These are phyloP conservation scores for Camelus bactrianus DNA, from an alignment of 2,113 vertebrate genomes.

Conservation along the genomic window DNA sequence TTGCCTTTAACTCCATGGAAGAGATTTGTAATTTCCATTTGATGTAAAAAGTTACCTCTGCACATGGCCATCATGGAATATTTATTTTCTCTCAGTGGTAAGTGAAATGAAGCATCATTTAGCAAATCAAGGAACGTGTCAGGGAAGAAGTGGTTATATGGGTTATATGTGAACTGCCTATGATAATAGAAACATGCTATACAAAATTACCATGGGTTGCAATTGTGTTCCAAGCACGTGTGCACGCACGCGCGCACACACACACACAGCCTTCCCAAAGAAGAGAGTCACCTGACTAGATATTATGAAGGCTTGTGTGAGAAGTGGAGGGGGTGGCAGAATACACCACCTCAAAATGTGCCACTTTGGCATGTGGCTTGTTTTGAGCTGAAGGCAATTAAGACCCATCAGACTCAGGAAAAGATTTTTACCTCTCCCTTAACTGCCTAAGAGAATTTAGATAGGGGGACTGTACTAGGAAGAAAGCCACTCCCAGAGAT, in stretches of 20 bases:
- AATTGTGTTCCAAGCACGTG: not conserved
- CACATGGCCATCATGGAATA: not conserved
- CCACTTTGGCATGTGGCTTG: not conserved
- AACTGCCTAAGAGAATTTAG: not conserved
- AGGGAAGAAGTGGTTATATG: not conserved
- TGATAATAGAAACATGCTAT: not conserved
- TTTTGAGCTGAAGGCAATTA: not conserved
- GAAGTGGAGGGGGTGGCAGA: not conserved
- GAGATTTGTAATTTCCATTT: not conserved
- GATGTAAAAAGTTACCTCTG: not conserved
- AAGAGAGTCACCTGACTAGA: not conserved
- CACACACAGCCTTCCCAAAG: not conserved
- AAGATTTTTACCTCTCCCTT: not conserved
- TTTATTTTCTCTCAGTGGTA: slow-evolving; percentile 40
- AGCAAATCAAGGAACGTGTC: slow-evolving; percentile 48
- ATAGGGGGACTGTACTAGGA: not conserved
- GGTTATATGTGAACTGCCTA: not conserved
- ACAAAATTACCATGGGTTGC: not conserved
- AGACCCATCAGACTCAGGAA: not conserved
- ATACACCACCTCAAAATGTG: not conserved
- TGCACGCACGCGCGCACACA: not conserved
- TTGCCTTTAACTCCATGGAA: slow-evolving; percentile 13
- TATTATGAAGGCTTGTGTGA: not conserved
- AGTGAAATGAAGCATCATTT: slow-evolving; percentile 50
- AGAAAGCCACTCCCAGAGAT: not conserved